A percentile compares a stretch with the other conserved stretches of the same genome.
phyloP scores from a whole-genome alignment of 2,113 vertebrate species.

The Ailurus styani region DNA sequence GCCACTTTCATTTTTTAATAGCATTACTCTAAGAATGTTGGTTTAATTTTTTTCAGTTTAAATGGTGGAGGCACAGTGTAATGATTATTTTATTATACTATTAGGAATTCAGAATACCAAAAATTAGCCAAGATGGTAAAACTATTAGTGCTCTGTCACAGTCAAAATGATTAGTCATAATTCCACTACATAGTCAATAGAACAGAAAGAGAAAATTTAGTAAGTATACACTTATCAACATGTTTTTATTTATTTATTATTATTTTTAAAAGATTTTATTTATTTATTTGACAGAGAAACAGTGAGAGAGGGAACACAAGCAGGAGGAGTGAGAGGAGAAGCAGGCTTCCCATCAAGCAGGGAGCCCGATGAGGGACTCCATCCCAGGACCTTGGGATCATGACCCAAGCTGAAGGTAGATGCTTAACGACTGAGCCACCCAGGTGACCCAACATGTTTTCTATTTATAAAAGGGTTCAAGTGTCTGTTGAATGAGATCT shows the following conservation, averaged over 20 bases:
- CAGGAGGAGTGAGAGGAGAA: too few relatives aligned
- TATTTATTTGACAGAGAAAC: too few relatives aligned
- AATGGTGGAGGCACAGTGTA: conserved; percentile 6
- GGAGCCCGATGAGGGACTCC: too few relatives aligned
- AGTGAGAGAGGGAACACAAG: too few relatives aligned
- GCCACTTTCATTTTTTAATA: conserved; percentile 56
- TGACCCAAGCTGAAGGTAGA: too few relatives aligned
- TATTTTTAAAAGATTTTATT: too few relatives aligned
- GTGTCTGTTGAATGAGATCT: not conserved
- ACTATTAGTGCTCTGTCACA: conserved; percentile 16
- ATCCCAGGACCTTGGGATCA: too few relatives aligned
- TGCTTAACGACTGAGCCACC: too few relatives aligned
- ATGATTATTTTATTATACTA: conserved; percentile 51
- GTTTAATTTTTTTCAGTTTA: conserved; percentile 52
- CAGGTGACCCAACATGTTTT: not conserved
- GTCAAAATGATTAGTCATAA: conserved; percentile 38
- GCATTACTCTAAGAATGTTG: conserved; percentile 35
- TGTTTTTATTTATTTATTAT: not conserved
- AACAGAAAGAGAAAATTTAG: not conserved
- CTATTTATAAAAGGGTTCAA: conserved; percentile 21
- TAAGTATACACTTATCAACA: not conserved
- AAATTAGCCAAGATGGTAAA: conserved; percentile 38
- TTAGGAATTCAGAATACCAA: conserved; percentile 48
- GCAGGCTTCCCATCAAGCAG: too few relatives aligned
- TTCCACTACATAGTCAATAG: not conserved